Base-by-base conservation (phyloP, 2,113 vertebrate species). In the Plecotus auritus region DNA sequence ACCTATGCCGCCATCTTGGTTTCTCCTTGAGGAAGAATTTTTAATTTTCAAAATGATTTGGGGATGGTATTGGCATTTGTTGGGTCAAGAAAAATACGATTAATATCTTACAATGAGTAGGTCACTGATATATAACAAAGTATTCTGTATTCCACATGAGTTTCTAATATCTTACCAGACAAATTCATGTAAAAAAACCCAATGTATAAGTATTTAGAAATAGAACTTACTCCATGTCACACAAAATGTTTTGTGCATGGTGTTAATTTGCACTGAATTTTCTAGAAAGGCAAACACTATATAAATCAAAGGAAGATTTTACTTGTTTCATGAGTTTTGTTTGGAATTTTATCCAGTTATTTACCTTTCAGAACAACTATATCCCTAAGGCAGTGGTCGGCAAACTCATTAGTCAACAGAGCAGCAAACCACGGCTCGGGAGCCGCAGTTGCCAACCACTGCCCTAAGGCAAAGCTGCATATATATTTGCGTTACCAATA, bases 291-390 rank as follows among this genome's bases (percentile, higher is more conserved):
- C 22, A 87, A 47, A 12, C 40, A 81, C 12, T 93, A 7, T 42
- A 81, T 69, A 83, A 90, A 88, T 80, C 49, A 97, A 96, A 95
- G 69, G 26, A 91, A 95, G 22, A 77, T 2, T 59, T 30, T 77
- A 94, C 81, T 90, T 66, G 28, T 78, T 77, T 83, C 54, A 78
- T 59, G 54, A 35, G 18, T 78, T 90, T 90, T 93, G 13, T n/a
- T 61, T 83, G 9, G 8, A 91, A 88, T 2, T 81, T 76, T 76
- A 91, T 5, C 40, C 90, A 59, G 59, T 87, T 89, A 7, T 59
- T 51, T 76, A 70, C 22, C n/a, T 70, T 78, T 91, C n/a, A 90
- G 49, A 28, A 94, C 90, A 85, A 30, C 54, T n/a, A 28, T 61
- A 88, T 85, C 30, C 89, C 83, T 80, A 67, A 88, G 59, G 30